A percentile compares a stretch with the other conserved stretches of the same genome.
phyloP scores from a whole-genome alignment of 2,113 vertebrate species.

The Hylia prasina region DNA sequence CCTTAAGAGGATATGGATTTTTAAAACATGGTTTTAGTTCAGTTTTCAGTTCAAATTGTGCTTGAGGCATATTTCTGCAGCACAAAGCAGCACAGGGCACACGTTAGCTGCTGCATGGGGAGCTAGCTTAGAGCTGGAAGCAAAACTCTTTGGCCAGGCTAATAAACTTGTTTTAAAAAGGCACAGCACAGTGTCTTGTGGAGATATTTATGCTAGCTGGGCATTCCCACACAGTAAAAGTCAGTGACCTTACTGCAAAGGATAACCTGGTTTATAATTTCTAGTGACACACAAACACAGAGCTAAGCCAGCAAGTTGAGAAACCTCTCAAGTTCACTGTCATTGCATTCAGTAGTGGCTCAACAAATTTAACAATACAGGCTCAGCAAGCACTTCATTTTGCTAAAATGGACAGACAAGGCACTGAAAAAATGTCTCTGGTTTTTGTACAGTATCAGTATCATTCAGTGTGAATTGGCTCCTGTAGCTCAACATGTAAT shows the following conservation, averaged over 20 bases:
- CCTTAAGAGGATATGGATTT: background rate
- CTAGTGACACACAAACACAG: background rate
- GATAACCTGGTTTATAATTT: background rate
- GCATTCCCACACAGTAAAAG: background rate
- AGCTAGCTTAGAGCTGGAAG: background rate
- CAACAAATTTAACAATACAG: background rate
- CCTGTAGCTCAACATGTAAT: background rate
- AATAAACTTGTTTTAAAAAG: background rate
- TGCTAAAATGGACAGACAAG: background rate
- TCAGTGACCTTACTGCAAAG: background rate
- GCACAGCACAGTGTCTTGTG: too few species aligned
- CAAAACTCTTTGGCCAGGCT: background rate
- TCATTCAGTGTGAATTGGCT: background rate
- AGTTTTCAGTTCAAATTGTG: background rate
- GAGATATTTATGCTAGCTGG: background rate
- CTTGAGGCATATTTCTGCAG: background rate
- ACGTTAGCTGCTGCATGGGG: rapidly evolving
- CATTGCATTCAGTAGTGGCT: background rate
- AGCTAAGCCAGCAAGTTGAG: background rate
- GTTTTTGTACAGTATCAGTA: background rate
- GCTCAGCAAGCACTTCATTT: background rate
- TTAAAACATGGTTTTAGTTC: background rate
- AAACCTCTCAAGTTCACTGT: background rate
- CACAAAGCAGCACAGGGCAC: background rate
- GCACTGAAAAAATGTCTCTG: background rate